phyloP scores from a whole-genome alignment of 2,888 invertebrate species.

The Embidobia sp. region DNA sequence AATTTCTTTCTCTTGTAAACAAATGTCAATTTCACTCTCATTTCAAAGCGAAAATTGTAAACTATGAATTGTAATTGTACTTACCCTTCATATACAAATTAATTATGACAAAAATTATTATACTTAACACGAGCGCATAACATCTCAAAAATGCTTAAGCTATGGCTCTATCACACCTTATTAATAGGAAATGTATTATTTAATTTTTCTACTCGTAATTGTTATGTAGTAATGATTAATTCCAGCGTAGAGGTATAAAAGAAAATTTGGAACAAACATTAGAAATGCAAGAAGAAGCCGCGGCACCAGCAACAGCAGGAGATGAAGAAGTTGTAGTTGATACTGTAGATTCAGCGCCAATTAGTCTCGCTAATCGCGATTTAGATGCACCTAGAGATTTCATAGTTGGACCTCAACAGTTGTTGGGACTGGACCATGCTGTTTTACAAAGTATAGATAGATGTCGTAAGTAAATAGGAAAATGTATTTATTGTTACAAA shows the following conservation, averaged over 20 bases:
- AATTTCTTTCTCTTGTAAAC: no score
- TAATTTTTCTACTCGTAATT: not conserved
- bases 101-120: no score
- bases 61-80: no score
- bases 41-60: no score
- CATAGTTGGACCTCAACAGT: slow-evolving; percentile 88
- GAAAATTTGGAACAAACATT: slow-evolving; percentile 83
- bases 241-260: slow-evolving; percentile 84
- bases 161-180: no score
- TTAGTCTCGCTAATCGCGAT: slow-evolving; percentile 77
- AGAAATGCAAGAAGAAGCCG: slow-evolving; percentile 81
- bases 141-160: no score
- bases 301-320: slow-evolving; percentile 73
- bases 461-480: slow-evolving; percentile 87
- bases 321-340: slow-evolving; percentile 83
- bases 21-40: no score
- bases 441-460: slow-evolving; percentile 95
- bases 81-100: no score
- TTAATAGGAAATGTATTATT: no score
- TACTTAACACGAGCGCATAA: no score
- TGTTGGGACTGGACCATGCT: slow-evolving; percentile 94
- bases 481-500: not conserved
- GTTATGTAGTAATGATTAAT: slow-evolving; percentile 34
- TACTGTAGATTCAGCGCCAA: slow-evolving; percentile 79
- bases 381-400: slow-evolving; percentile 83